phyloP scores from a whole-genome alignment of 2,888 invertebrate genomes.

The Spodoptera littoralis region DNA sequence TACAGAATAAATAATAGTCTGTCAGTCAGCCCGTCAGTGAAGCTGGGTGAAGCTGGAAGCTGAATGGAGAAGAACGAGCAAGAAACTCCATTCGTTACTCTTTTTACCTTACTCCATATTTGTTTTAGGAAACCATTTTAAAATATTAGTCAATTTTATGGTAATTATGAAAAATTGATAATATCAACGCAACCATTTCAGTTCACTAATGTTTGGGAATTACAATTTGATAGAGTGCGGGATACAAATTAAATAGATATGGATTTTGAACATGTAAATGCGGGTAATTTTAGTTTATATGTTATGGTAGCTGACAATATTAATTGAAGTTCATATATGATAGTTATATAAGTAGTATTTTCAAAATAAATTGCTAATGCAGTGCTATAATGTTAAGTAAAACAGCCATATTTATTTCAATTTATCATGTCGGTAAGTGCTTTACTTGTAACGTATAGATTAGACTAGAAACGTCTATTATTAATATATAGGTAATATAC shows the following conservation, averaged over 20 bases:
- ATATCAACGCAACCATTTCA: slow-evolving; percentile 31
- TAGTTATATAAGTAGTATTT: background rate
- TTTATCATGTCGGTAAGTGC: background rate
- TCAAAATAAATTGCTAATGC: slow-evolving; percentile 1
- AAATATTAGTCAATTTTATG: slow-evolving; percentile 33
- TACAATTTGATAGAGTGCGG: slow-evolving; percentile 46
- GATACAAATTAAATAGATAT: slow-evolving; percentile 39
- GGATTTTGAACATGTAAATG: slow-evolving; percentile 19
- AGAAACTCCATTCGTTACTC: no score
- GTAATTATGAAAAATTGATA: slow-evolving; percentile 50
- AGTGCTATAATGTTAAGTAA: background rate
- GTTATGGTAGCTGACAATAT: slow-evolving; percentile 1
- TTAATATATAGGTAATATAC: no score
- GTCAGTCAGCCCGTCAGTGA: no score
- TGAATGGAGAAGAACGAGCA: no score
- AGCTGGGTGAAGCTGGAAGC: no score
- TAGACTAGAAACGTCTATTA: no score
- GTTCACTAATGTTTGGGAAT: slow-evolving; percentile 23
- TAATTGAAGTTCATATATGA: slow-evolving; percentile 4
- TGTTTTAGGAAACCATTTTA: slow-evolving; percentile 43
- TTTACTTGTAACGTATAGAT: no score
- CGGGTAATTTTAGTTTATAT: slow-evolving; percentile 11
- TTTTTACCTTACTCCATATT: slow-evolving; percentile 21
- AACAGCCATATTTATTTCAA: no score
- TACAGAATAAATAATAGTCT: no score